These are phyloP conservation scores for Aleiodes testaceus DNA, from an alignment of 2,888 invertebrate genomes.

Conservation along the genomic window DNA sequence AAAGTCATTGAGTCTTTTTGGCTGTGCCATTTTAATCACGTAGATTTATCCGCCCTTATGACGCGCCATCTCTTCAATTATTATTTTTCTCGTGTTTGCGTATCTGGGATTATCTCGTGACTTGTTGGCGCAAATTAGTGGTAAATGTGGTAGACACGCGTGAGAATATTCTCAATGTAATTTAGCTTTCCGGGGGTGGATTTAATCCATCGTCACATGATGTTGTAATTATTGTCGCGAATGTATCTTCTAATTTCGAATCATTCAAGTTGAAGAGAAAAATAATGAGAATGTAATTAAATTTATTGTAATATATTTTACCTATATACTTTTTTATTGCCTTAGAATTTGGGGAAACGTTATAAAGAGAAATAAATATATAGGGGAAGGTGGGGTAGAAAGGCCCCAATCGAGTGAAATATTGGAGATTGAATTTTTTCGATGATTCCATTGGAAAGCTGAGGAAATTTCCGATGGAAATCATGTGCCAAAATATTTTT, in stretches of 20 bases:
- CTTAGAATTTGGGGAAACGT: too few species aligned
- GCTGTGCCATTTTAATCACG: constrained; percentile 68
- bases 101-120: constrained; percentile 21
- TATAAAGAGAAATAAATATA: constrained; percentile 10
- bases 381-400: too few species aligned
- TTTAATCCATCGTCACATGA: not conserved
- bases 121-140: constrained; percentile 23
- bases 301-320: constrained; percentile 52
- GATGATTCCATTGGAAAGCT: too few species aligned
- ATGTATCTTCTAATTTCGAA: not conserved
- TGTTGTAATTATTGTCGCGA: constrained; percentile 6
- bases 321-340: constrained; percentile 40
- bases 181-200: not conserved
- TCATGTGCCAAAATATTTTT: too few species aligned
- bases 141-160: not conserved
- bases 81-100: constrained; percentile 16
- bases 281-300: constrained; percentile 37
- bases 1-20: constrained; percentile 65
- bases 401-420: too few species aligned
- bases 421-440: too few species aligned
- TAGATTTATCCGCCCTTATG: constrained; percentile 64
- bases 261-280: not conserved
- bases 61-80: constrained; percentile 45
- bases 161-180: not conserved
- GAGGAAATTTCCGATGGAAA: too few species aligned